Evolutionary conservation across 1,140 invertebrate species (phyloP).

Genomic region (Scylla paramamosain): DNA sequence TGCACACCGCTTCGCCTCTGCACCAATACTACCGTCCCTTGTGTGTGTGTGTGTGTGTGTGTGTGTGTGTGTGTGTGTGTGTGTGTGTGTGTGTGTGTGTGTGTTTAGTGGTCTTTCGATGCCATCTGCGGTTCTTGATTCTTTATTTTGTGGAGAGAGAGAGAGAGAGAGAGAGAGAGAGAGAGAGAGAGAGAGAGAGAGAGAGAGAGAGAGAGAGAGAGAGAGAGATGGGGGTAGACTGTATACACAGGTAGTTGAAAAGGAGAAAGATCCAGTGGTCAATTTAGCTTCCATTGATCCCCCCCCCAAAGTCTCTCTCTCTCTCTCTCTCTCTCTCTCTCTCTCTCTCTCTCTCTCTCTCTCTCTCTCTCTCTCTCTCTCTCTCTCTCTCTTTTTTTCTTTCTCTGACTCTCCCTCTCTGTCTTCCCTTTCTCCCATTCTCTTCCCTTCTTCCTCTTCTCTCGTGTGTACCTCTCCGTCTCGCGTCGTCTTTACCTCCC

Average conservation of each 20-base stretch:
- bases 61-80: too few relatives aligned
- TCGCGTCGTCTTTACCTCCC: too few relatives aligned
- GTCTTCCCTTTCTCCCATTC: not conserved
- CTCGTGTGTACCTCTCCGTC: too few relatives aligned
- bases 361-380: constrained; percentile 46
- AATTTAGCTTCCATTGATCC: too few relatives aligned
- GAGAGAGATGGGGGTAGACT: not conserved
- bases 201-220: constrained; percentile 30
- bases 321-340: constrained; percentile 58
- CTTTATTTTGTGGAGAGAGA: not conserved
- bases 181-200: not conserved
- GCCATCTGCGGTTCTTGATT: not conserved
- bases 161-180: not conserved
- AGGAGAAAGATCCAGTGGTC: too few relatives aligned
- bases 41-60: too few relatives aligned
- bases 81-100: too few relatives aligned
- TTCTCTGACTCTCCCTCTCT: constrained; percentile 55
- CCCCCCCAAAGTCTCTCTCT: constrained; percentile 39
- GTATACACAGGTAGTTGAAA: too few relatives aligned
- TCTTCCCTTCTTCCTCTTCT: too few relatives aligned
- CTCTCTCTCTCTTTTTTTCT: constrained; percentile 53
- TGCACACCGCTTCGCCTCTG: not conserved
- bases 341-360: constrained; percentile 58
- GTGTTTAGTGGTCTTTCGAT: too few relatives aligned
- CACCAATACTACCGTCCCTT: too few relatives aligned